Evolutionary conservation across 2,888 invertebrate genomes (phyloP), one percentile per base, ranked within the genome.

Genomic region (Parascotia fuliginaria): DNA sequence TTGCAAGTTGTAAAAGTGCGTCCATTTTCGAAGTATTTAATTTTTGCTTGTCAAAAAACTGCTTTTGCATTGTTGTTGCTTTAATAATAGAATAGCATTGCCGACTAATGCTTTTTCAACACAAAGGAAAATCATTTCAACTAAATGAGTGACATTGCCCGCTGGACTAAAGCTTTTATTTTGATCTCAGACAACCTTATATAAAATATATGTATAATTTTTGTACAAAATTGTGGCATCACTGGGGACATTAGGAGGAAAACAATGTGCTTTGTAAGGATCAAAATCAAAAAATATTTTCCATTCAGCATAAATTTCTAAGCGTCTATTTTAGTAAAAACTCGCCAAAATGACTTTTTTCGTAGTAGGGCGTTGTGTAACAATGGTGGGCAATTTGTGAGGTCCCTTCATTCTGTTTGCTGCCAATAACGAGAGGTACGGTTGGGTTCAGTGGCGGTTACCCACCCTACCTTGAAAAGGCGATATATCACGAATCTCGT

Each of bases 341-440:
- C 29, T 31, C 13, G 3, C 41, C 22, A 28, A 37, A 47, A 47
- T 40, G 4, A 19, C 22, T n/a, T 22, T 39, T 41, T 41, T 32
- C 4, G 27, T 27, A 22, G 37, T 33, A 37, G 42, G 24, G 28
- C 31, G 9, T 14, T 38, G 12, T 27, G 42, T 40, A 51, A 64
- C 58, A 66, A 51, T 61, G 40, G 48, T 44, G 19, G 24, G 27
- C 48, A 64, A 67, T 66, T 64, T 67, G 68, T 45, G 53, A 43
- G 41, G 31, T 13, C 39, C 55, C 46, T 39, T 52, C 54, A 43
- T 55, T 53, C 50, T 64, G 54, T 64, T 67, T 51, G 55, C 53
- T 49, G 46, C 44, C 42, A 40, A 43, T 60, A 60, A 40, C 43
- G 38, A 48, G 48, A 32, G 11, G 15, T 28, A 22, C 36, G 38